Evolutionary conservation across 2,888 invertebrate genomes (phyloP).

Genomic region (Rotaria magnacalcarata): DNA sequence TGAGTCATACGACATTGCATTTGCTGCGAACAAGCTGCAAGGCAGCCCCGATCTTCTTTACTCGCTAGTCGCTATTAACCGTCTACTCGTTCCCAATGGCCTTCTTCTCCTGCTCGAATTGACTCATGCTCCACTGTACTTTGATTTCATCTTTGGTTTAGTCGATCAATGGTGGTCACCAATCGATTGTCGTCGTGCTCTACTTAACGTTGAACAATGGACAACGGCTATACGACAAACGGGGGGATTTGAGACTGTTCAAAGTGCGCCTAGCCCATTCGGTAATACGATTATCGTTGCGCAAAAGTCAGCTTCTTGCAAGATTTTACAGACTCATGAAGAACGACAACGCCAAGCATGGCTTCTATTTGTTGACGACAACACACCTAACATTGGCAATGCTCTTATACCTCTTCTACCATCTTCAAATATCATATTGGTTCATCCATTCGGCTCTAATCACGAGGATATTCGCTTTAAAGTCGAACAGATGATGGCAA

Average conservation of each 20-base stretch:
- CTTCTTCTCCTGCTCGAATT: not conserved
- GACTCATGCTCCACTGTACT: not conserved
- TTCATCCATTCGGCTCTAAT: accelerated
- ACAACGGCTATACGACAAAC: not conserved
- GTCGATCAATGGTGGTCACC: not conserved
- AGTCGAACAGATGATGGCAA: not conserved
- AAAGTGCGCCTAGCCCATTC: not conserved
- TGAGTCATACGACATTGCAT: not conserved
- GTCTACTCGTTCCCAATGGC: not conserved
- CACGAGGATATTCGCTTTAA: not conserved
- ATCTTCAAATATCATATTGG: not conserved
- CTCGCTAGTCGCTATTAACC: not conserved
- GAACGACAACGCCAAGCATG: too few species aligned
- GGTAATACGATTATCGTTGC: not conserved
- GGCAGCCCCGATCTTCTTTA: accelerated
- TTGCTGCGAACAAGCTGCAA: not conserved
- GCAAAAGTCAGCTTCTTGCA: too few species aligned
- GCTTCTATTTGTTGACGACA: not conserved
- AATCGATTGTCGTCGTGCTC: not conserved
- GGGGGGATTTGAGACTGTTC: not conserved
- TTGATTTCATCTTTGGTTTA: not conserved
- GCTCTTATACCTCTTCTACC: not conserved
- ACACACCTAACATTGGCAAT: accelerated
- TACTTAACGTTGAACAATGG: not conserved
- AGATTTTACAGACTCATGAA: too few species aligned